Evolutionary conservation across 2,797 vertebrate species (phyloP).

Genomic region (Pitangus sulphuratus): DNA sequence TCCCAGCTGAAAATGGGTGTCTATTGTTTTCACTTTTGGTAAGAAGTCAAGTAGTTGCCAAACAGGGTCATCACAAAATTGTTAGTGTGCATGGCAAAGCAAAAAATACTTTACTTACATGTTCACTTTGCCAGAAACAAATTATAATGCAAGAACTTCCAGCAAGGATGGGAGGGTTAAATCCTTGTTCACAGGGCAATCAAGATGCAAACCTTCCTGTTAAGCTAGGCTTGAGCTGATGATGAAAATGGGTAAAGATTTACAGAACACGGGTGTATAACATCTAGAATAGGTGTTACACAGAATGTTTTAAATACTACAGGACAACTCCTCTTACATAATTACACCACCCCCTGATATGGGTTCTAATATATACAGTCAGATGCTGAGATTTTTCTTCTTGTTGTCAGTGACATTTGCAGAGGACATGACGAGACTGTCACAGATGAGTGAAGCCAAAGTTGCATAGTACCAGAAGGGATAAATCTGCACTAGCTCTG

Average conservation of each 20-base stretch:
- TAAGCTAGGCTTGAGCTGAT: neutral
- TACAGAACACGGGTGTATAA: neutral
- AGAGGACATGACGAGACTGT: neutral
- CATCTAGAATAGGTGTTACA: neutral
- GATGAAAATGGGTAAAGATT: neutral
- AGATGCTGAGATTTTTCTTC: neutral
- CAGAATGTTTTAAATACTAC: neutral
- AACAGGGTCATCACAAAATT: neutral
- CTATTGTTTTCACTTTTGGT: constrained; percentile 33
- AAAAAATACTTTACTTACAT: neutral
- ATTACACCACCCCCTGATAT: neutral
- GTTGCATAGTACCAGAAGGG: neutral
- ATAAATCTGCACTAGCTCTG: neutral
- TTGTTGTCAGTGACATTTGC: neutral
- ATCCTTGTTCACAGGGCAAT: neutral
- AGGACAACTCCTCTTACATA: neutral
- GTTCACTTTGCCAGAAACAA: neutral
- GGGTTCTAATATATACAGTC: neutral
- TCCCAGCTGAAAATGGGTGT: constrained; percentile 51
- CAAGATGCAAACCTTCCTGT: neutral
- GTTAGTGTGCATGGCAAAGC: neutral
- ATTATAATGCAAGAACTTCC: neutral
- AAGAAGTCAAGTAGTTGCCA: constrained; percentile 25
- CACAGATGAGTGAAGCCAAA: neutral
- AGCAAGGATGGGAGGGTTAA: neutral